Evolutionary conservation across 2,888 invertebrate species (phyloP), one percentile per base, ranked within the genome.

Genomic region (Sarcophaga carnaria): DNA sequence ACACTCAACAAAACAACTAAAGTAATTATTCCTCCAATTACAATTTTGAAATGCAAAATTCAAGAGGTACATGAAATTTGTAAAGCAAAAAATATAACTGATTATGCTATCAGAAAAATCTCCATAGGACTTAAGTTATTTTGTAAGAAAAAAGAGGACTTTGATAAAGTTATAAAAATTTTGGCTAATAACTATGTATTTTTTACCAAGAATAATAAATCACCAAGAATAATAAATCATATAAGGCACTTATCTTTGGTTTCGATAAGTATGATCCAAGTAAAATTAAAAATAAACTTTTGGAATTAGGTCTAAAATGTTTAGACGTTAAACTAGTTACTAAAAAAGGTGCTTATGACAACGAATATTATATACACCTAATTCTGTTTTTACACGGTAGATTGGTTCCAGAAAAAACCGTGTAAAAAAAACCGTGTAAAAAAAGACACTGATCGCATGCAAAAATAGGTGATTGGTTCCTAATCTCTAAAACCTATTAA

Each of bases 101-200:
- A 76, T 25, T 75, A 25, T 75, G 22, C 64, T 25, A 75, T 75
- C 4, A 63, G 64, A 60, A 60, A 37, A 75, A 76, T 76, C 27
- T 76, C 76, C 59, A 76, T 76, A 59, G 76, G 66, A 8, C 27
- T 75, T 20, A 75, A 75, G 17, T 10, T 76, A 49, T 10, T 76
- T 66, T 66, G 17, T 66, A 10, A 64, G 49, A 66, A 11, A 8
- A 45, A 27, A n/a, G 20, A n/a, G 1, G 64, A 76, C 22, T 64
- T 12, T 64, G 64, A 64, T 25, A 64, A 60, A 20, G 14, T 60
- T 62, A 25, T 8, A 1, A 2, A 74, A 64, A 10, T 22, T 25
- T 47, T 49, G 49, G 2, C 27, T 12, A 25, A 63, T 49, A 47
- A 66, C 10, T 66, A 54, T 4, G 66, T 66, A 6, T 76, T 54